A percentile compares a stretch with the other conserved stretches of the same genome.
phyloP scores from a whole-genome alignment of 2,797 vertebrate genomes.

The Sandelia bainsii region DNA sequence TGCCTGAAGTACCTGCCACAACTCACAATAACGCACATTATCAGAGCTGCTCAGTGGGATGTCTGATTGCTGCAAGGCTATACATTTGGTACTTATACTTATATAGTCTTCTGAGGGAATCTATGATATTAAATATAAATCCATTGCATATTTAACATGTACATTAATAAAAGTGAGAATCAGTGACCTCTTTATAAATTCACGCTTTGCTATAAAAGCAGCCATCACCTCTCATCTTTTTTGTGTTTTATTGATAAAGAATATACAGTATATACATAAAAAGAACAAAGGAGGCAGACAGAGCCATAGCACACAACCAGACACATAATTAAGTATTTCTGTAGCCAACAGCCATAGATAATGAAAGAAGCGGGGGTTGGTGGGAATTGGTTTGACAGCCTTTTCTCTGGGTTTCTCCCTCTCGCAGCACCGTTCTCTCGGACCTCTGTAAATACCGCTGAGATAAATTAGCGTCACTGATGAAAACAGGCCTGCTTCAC shows the following conservation, averaged over 20 bases:
- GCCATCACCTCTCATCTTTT: constrained; percentile 51
- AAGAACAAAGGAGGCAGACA: constrained; percentile 63
- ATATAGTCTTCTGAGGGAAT: constrained; percentile 43
- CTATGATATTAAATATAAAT: constrained; percentile 38
- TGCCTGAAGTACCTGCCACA: constrained; percentile 39
- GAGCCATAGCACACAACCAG: constrained; percentile 52
- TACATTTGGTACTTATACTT: constrained; percentile 22
- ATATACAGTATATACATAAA: constrained; percentile 43
- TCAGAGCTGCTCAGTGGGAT: constrained; percentile 47
- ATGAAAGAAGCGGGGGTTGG: constrained; percentile 66
- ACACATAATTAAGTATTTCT: constrained; percentile 77
- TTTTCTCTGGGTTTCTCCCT: constrained; percentile 51
- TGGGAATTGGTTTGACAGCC: constrained; percentile 75
- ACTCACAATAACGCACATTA: constrained; percentile 39
- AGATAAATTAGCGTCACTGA: constrained; percentile 80
- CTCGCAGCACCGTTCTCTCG: constrained; percentile 37
- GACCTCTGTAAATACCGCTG: constrained; percentile 76
- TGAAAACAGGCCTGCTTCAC: constrained; percentile 74
- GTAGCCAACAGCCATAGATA: constrained; percentile 75
- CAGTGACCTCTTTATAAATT: not conserved
- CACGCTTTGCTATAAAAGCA: constrained; percentile 35
- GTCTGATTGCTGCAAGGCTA: constrained; percentile 34
- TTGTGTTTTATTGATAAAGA: constrained; percentile 60
- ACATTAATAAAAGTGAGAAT: constrained; percentile 39
- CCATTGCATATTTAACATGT: constrained; percentile 33